phyloP scores from a whole-genome alignment of 2,888 invertebrate species.

The Lysandra bellargus region DNA sequence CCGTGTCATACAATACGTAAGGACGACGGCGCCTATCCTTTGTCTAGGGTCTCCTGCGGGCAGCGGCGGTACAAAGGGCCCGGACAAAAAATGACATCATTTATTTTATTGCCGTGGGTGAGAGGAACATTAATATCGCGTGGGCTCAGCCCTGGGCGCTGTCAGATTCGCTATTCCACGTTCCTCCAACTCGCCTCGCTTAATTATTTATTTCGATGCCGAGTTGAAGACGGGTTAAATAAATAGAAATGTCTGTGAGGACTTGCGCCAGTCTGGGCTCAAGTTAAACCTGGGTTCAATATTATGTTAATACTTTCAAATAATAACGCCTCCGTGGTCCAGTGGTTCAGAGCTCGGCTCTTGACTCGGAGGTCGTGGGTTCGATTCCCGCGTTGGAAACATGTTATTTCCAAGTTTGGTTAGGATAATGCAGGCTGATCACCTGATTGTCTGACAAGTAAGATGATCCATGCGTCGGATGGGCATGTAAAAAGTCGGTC shows the following conservation, averaged over 20 bases:
- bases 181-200: constrained; percentile 43
- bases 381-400: too few relatives aligned
- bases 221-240: constrained; percentile 12
- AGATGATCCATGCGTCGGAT: too few relatives aligned
- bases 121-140: constrained; percentile 77
- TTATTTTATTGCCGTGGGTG: constrained; percentile 79
- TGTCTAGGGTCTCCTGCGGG: constrained; percentile 74
- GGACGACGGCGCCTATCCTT: constrained; percentile 73
- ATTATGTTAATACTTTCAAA: too few relatives aligned
- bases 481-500: too few relatives aligned
- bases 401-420: too few relatives aligned
- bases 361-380: too few relatives aligned
- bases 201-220: constrained; percentile 36
- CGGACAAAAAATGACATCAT: constrained; percentile 80
- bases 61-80: constrained; percentile 67
- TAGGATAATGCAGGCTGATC: too few relatives aligned
- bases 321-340: too few relatives aligned
- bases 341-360: too few relatives aligned
- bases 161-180: constrained; percentile 50
- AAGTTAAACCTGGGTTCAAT: too few relatives aligned
- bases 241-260: neutral
- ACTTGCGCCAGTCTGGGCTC: too few relatives aligned
- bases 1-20: constrained; percentile 57
- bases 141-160: constrained; percentile 71
- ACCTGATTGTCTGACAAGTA: too few relatives aligned